phyloP scores from a whole-genome alignment of 2,888 invertebrate genomes.

The Auanema sp. region DNA sequence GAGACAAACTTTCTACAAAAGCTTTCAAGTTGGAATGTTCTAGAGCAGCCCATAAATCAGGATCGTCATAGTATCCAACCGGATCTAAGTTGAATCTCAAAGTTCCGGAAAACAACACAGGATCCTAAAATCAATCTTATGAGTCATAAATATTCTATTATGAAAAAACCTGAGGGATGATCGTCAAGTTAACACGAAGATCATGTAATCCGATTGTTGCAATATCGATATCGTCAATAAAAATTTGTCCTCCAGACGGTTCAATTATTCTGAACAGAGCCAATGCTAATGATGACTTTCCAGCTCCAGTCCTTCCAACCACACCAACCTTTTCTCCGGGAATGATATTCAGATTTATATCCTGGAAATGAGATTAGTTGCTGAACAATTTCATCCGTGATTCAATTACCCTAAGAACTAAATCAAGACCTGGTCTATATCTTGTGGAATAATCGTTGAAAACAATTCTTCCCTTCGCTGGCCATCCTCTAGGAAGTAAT shows the following conservation, averaged over 20 bases:
- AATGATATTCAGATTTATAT: conserved; percentile 69
- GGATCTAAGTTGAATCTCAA: conserved; percentile 83
- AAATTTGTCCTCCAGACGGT: conserved; percentile 52
- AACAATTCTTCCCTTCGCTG: conserved; percentile 32
- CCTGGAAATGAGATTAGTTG: conserved; percentile 65
- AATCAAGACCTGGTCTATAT: conserved; percentile 78
- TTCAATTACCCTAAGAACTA: conserved; percentile 65
- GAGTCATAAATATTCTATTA: neutral
- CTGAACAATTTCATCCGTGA: too few relatives aligned
- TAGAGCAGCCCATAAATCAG: conserved; percentile 40
- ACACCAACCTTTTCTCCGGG: conserved; percentile 70
- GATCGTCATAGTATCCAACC: conserved; percentile 70
- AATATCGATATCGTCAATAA: conserved; percentile 52
- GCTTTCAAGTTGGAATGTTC: conserved; percentile 37
- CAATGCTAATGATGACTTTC: conserved; percentile 61
- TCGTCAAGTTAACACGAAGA: conserved; percentile 80
- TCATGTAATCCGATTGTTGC: conserved; percentile 78
- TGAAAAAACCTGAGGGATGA: conserved; percentile 70
- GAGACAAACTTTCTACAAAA: conserved; percentile 38
- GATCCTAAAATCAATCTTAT: conserved; percentile 59
- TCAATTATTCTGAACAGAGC: conserved; percentile 63
- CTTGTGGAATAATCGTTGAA: conserved; percentile 38
- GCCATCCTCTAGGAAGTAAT: conserved; percentile 37
- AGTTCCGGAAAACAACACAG: conserved; percentile 64
- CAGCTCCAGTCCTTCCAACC: conserved; percentile 66